These are phyloP conservation scores for Myripristis murdjan DNA, from an alignment of 2,797 vertebrate genomes.

Conservation along the genomic window DNA sequence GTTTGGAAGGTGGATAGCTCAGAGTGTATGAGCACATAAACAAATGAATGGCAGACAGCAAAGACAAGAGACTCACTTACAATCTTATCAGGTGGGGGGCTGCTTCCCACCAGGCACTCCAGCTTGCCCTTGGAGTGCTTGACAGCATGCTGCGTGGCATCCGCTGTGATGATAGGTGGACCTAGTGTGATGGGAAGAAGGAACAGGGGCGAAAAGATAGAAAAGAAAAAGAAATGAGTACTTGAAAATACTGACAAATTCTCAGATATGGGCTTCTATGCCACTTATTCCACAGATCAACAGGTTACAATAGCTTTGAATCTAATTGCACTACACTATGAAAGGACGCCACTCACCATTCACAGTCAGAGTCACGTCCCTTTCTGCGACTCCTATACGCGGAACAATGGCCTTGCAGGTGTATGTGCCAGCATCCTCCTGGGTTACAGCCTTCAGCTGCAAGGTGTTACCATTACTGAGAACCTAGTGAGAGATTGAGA, in stretches of 20 bases:
- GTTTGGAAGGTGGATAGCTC: background rate
- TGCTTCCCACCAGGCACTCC: conserved; percentile 91
- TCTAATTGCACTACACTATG: background rate
- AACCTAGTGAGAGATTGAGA: conserved; percentile 83
- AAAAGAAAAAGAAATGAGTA: conserved; percentile 1
- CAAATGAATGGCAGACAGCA: conserved; percentile 31
- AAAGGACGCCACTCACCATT: conserved; percentile 84
- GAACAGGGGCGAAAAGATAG: conserved; percentile 2
- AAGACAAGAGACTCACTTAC: conserved; percentile 84
- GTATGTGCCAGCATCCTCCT: conserved; percentile 92
- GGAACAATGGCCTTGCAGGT: conserved; percentile 93
- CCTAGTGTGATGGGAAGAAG: conserved; percentile 78
- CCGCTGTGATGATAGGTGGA: conserved; percentile 90
- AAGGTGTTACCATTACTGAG: conserved; percentile 92
- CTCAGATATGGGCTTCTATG: background rate
- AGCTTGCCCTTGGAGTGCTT: conserved; percentile 91
- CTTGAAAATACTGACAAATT: conserved; percentile 26
- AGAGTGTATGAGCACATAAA: conserved; percentile 17
- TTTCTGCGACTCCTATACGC: conserved; percentile 88
- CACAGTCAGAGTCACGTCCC: conserved; percentile 90
- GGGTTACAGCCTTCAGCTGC: conserved; percentile 88
- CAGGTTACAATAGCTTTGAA: background rate
- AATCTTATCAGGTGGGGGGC: conserved; percentile 91
- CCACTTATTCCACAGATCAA: conserved; percentile 2
- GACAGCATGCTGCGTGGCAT: conserved; percentile 86